Conservation (phyloP, 2,888 invertebrate genomes). For the Aphodius granarius region DNA sequence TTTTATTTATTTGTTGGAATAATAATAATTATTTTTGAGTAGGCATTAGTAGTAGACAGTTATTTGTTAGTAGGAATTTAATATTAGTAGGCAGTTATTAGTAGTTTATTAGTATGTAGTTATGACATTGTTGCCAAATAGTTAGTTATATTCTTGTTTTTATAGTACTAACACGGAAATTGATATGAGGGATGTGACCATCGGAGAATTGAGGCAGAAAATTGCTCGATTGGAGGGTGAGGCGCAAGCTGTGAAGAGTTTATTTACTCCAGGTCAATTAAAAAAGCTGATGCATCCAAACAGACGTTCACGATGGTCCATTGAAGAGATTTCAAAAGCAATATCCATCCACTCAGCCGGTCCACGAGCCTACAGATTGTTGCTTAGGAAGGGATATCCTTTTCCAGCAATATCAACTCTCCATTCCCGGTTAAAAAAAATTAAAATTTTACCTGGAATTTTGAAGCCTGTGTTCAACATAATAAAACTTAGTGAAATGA, state of each 20-base stretch:
- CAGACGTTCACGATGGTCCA: not conserved
- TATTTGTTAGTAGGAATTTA: not conserved
- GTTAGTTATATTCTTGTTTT: not conserved
- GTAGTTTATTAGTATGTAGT: not conserved
- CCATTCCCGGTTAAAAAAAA: not conserved
- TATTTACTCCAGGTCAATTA: not conserved
- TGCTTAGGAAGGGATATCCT: not conserved
- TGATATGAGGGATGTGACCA: not conserved
- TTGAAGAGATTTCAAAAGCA: not conserved
- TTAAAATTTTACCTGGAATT: not conserved
- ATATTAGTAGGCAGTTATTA: not conserved
- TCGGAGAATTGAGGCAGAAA: not conserved
- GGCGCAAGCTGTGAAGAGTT: not conserved
- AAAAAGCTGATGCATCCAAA: not conserved
- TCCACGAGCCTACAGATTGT: not conserved
- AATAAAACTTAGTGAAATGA: not conserved
- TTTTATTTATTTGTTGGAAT: not conserved
- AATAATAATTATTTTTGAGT: not conserved
- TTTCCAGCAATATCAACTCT: not conserved
- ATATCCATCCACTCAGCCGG: not conserved
- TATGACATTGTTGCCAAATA: not conserved
- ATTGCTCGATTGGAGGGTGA: not conserved
- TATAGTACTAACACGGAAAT: not conserved
- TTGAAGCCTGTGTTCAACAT: not conserved
- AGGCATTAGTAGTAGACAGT: not conserved